Evolutionary conservation across 1,140 invertebrate genomes (phyloP), one percentile per base, ranked within the genome.

Genomic region (Heliothis virescens): DNA sequence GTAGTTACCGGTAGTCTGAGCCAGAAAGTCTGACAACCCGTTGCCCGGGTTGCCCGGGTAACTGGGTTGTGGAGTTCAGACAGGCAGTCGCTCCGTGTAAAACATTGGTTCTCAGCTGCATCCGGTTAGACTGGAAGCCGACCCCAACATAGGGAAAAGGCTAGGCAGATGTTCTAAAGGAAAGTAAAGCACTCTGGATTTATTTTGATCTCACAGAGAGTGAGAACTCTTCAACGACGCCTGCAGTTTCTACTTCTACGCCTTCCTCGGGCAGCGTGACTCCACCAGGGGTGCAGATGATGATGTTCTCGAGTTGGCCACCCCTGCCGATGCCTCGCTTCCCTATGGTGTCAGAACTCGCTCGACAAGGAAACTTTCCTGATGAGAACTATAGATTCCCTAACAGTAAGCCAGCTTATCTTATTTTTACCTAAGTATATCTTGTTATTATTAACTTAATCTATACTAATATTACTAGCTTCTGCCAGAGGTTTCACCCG

Each of bases 371-470:
- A n/a, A 41, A 16, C n/a, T 63, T 63, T 63, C 34, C 29, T 11
- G 60, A 63, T 63, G 29, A 41, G 41, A 41, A 63, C n/a, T 63
- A 63, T 63, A 63, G 60, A 41, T 41, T 63, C 60, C 60, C 60
- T 15, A 41, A 63, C 29, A 63, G 60, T 63, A 63, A 63, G 60
- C 34, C 10, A 63, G 29, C 7, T 63, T 63, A 34, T n/a, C 29
- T 63, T n/a, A 41, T 63, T n/a, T 10, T 2, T 12, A 41, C 2
- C 10, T 41, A n/a, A 41, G 2, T 34, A n/a, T n/a, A n/a, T n/a
- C n/a, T n/a, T n/a, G n/a, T n/a, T n/a, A n/a, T n/a, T n/a, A n/a
- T n/a, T n/a, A n/a, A n/a, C n/a, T n/a, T n/a, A n/a, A n/a, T n/a
- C n/a, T n/a, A n/a, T n/a, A n/a, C n/a, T n/a, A n/a, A n/a, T n/a